Evolutionary conservation across 2,113 vertebrate species (phyloP).

Genomic region (Falco punctatus): DNA sequence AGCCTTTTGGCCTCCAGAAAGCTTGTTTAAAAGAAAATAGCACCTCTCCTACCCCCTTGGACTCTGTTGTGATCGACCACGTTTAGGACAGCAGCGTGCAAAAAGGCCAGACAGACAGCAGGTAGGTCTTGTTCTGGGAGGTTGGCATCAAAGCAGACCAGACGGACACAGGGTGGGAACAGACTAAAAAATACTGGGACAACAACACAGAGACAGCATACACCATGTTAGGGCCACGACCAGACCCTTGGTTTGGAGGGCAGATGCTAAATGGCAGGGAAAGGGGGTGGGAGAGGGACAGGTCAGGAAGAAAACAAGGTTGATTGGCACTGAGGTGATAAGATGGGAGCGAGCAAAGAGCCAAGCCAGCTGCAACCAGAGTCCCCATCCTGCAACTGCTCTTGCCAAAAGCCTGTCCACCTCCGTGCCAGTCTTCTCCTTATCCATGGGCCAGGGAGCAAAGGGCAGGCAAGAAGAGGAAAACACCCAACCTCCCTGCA

Average conservation of each 20-base stretch:
- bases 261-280: constrained; percentile 20
- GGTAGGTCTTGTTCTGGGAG: constrained; percentile 57
- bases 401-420: not conserved
- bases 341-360: constrained; percentile 28
- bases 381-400: not conserved
- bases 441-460: not conserved
- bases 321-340: not conserved
- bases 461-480: not conserved
- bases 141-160: constrained; percentile 48
- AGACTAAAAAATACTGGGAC: constrained; percentile 65
- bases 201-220: constrained; percentile 68
- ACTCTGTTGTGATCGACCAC: constrained; percentile 40
- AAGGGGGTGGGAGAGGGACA: not conserved
- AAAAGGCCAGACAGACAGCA: constrained; percentile 62
- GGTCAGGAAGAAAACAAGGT: not conserved
- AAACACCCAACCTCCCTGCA: not conserved
- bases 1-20: not conserved
- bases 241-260: not conserved
- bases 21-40: constrained; percentile 41
- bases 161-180: constrained; percentile 58
- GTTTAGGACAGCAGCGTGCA: constrained; percentile 52
- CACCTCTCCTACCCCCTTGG: constrained; percentile 65
- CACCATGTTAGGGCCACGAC: not conserved
- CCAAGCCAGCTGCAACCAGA: constrained; percentile 6
- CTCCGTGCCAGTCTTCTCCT: not conserved